phyloP scores from a whole-genome alignment of 64 coral and sea anemone genomes.

The Pachyseris speciosa region DNA sequence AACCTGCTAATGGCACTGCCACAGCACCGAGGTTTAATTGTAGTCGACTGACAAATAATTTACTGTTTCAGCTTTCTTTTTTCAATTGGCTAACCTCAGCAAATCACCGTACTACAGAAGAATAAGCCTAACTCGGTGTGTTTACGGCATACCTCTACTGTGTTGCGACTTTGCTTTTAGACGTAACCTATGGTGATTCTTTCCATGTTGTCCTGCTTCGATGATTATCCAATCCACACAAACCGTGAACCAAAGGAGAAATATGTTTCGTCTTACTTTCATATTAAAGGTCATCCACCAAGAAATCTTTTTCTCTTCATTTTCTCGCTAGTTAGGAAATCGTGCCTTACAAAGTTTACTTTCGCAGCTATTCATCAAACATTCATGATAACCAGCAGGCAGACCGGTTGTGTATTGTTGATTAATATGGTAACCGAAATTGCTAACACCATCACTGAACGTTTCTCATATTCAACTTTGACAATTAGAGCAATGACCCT shows the following conservation, averaged over 20 bases:
- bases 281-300: background rate
- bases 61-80: no score
- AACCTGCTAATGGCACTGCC: no score
- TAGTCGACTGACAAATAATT: no score
- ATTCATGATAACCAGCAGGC: conserved; percentile 18
- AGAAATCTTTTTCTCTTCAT: background rate
- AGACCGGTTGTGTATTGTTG: conserved; percentile 33
- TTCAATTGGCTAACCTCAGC: no score
- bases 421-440: background rate
- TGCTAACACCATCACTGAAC: background rate
- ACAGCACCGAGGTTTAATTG: no score
- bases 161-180: background rate
- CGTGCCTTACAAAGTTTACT: background rate
- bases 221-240: background rate
- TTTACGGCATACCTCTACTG: no score
- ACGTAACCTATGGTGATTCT: background rate
- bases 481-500: background rate
- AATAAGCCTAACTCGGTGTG: no score
- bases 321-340: background rate
- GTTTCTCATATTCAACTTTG: background rate
- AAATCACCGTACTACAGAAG: no score
- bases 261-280: background rate
- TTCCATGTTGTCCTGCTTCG: background rate
- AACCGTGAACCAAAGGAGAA: background rate
- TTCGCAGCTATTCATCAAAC: background rate